Evolutionary conservation across 1,140 invertebrate genomes (phyloP), one percentile per base, ranked within the genome.

Genomic region (Panagrolaimus sp.): DNA sequence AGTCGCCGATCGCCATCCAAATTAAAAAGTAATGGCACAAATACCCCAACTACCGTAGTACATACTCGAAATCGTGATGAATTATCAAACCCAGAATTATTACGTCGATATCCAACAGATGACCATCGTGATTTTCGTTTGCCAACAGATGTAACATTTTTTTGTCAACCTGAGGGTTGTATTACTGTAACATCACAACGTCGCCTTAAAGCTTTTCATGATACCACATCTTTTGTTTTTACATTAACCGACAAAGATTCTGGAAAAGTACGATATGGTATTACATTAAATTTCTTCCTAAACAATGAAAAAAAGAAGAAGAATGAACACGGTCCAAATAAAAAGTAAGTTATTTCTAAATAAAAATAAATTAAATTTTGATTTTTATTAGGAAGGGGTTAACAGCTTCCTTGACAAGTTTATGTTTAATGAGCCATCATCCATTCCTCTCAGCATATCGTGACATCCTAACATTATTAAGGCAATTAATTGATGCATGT

Each of bases 141-240:
- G 70, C 93, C 96, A 0, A 85, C 93, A 77, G 96, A 98, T 85
- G 95, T 99, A 88, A 93, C 97, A 8, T 96, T 95, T 82, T 99
- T 99, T 85, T 99, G 96, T 83, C 96, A 99, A 85, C 96, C 96
- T 0, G 96, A 99, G 86, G 96, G 96, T 62, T 98, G 95, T 82
- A 88, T 91, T 67, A 93, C 89, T 73, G 48, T 25, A 43, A 27
- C 69, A 63, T 71, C 69, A 16, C 71, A 72, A 48, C 63, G 48
- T 9, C 70, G 38, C 1, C 46, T 31, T 38, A 57, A 75, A 51
- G 45, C 64, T 42, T 68, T 69, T 20, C 62, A 65, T 5, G 74
- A 78, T 13, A 66, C 75, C 9, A 78, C 61, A n/a, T 96, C 93
- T 23, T 99, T 99, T 86, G 93, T 98, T 8, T 99, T 98, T 83